These are phyloP conservation scores for Hycleus phaleratus DNA, from an alignment of 1,140 invertebrate genomes.

Conservation along the genomic window DNA sequence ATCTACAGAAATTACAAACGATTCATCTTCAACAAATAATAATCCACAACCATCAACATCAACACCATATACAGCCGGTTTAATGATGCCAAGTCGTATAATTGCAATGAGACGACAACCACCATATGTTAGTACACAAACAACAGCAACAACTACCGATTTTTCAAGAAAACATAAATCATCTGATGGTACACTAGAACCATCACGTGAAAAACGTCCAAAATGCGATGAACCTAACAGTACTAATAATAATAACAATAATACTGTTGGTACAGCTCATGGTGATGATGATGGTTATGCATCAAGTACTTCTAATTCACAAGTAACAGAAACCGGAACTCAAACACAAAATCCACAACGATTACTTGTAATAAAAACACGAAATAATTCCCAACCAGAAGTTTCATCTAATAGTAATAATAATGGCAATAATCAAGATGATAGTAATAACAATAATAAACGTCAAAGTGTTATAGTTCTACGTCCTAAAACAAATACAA, in stretches of 20 bases:
- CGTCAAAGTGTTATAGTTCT: not conserved
- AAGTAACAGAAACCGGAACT: conserved; percentile 2
- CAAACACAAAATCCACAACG: conserved; percentile 7
- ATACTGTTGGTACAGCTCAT: too few relatives aligned
- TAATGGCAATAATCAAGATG: not conserved
- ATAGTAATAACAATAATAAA: not conserved
- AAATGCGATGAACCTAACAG: not conserved
- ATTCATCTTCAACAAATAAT: not conserved
- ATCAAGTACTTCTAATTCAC: not conserved
- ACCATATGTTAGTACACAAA: conserved; percentile 24
- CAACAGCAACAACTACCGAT: conserved; percentile 2
- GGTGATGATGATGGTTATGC: not conserved
- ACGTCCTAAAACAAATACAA: conserved; percentile 1
- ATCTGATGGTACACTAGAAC: conserved; percentile 1
- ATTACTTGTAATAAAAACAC: conserved; percentile 3
- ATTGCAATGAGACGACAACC: conserved; percentile 25
- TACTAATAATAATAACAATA: not conserved
- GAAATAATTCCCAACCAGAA: not conserved
- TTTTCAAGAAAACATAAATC: conserved; percentile 25
- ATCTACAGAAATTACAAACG: conserved; percentile 11
- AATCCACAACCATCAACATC: conserved; percentile 4
- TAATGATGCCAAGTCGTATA: conserved; percentile 28
- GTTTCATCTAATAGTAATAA: not conserved
- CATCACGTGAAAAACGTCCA: conserved; percentile 18
- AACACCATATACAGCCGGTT: not conserved